phyloP scores from a whole-genome alignment of 2,797 vertebrate genomes.

The Gadopsis marmoratus region DNA sequence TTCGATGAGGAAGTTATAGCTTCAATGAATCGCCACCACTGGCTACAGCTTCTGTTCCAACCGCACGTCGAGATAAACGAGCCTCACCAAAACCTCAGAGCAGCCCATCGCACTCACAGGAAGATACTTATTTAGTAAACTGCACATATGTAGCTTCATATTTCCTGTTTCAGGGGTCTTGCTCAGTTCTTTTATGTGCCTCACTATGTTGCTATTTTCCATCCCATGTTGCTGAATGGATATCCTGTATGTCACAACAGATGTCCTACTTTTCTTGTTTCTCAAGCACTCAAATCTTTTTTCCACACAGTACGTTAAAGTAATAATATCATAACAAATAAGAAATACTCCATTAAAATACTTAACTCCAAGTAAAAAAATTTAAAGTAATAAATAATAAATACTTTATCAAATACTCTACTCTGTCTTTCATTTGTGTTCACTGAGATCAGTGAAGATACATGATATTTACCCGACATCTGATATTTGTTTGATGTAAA shows the following conservation, averaged over 20 bases:
- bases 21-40: conserved; percentile 19
- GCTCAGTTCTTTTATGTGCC: conserved; percentile 3
- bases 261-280: conserved; percentile 3
- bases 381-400: too few relatives aligned
- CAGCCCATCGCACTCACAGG: conserved; percentile 59
- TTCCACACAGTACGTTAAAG: neutral
- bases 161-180: conserved; percentile 62
- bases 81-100: conserved; percentile 52
- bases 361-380: too few relatives aligned
- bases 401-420: too few relatives aligned
- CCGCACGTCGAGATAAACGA: conserved; percentile 53
- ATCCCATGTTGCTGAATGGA: conserved; percentile 20
- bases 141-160: conserved; percentile 21
- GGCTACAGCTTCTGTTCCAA: conserved; percentile 52
- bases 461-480: neutral
- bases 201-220: conserved; percentile 35
- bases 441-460: neutral
- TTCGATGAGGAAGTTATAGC: neutral
- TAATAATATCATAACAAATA: neutral
- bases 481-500: neutral
- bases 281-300: neutral
- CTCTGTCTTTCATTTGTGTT: too few relatives aligned
- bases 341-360: neutral
- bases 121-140: conserved; percentile 34
- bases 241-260: conserved; percentile 10